phyloP scores from a whole-genome alignment of 2,113 vertebrate genomes.

The Stictonetta naevosa region DNA sequence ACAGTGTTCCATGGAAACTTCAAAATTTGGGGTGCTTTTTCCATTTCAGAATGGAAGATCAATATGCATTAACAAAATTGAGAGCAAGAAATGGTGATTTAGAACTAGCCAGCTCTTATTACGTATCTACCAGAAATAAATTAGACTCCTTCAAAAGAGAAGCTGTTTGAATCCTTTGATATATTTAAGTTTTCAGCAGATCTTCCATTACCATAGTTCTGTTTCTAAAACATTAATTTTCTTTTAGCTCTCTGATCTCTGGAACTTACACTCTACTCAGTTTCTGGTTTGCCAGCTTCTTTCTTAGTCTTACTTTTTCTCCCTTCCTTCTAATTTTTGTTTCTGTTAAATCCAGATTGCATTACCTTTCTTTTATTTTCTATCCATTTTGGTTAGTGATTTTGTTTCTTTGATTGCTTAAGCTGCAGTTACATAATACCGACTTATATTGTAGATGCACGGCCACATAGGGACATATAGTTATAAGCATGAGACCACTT shows the following conservation, averaged over 20 bases:
- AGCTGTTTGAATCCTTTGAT: background rate
- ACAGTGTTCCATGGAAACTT: background rate
- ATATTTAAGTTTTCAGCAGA: background rate
- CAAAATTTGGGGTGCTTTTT: background rate
- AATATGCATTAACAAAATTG: background rate
- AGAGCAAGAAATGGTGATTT: background rate
- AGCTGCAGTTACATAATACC: background rate
- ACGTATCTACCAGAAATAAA: background rate
- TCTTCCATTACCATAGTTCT: background rate
- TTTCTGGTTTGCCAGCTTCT: background rate
- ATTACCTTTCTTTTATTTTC: slow-evolving; percentile 1
- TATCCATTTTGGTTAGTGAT: background rate
- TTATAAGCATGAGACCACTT: background rate
- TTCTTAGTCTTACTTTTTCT: background rate
- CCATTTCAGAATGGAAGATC: background rate
- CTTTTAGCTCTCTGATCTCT: background rate
- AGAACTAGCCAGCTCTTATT: background rate
- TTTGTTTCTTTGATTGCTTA: background rate
- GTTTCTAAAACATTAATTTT: background rate
- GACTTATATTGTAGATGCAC: background rate
- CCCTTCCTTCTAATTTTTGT: background rate
- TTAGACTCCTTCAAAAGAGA: background rate
- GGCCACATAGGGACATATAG: background rate
- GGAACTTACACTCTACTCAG: background rate
- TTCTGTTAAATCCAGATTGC: background rate